Conservation (phyloP, 1,140 invertebrate species). For the Drosophila arawakana region DNA sequence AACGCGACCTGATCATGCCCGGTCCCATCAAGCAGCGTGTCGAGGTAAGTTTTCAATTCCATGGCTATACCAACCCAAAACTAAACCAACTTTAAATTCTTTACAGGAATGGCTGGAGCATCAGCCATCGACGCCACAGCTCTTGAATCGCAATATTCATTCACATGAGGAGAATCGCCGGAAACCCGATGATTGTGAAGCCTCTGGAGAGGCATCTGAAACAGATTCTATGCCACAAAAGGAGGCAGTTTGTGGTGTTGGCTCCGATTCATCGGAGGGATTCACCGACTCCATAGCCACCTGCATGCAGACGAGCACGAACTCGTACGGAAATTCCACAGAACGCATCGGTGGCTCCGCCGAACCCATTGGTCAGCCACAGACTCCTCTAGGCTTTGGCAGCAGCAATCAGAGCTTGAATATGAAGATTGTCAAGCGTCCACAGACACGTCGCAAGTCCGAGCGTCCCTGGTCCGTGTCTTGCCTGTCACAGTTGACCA, state of each 20-base stretch:
- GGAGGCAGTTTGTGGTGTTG: conserved; percentile 62
- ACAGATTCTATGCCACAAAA: conserved; percentile 88
- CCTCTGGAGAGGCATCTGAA: conserved; percentile 93
- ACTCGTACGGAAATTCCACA: conserved; percentile 87
- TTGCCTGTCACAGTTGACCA: conserved; percentile 89
- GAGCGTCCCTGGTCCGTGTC: conserved; percentile 93
- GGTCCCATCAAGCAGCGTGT: conserved; percentile 80
- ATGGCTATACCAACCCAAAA: background rate
- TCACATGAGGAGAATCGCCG: conserved; percentile 35
- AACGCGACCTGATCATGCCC: conserved; percentile 77
- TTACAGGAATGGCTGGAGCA: conserved; percentile 81
- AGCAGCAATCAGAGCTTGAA: conserved; percentile 82
- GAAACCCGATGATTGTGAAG: conserved; percentile 89
- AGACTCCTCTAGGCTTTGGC: conserved; percentile 55
- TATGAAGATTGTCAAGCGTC: conserved; percentile 73
- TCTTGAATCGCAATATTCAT: conserved; percentile 46
- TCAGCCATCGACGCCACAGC: conserved; percentile 67
- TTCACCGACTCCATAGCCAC: conserved; percentile 88
- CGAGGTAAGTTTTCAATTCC: conserved; percentile 59
- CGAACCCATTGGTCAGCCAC: conserved; percentile 69
- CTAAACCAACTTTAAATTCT: conserved; percentile 5
- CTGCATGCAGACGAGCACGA: conserved; percentile 85
- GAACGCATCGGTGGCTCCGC: conserved; percentile 85
- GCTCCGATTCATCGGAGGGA: conserved; percentile 90
- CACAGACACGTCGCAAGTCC: conserved; percentile 78